Conservation (phyloP, 2,888 invertebrate species). For the Pediacus dermestoides region DNA sequence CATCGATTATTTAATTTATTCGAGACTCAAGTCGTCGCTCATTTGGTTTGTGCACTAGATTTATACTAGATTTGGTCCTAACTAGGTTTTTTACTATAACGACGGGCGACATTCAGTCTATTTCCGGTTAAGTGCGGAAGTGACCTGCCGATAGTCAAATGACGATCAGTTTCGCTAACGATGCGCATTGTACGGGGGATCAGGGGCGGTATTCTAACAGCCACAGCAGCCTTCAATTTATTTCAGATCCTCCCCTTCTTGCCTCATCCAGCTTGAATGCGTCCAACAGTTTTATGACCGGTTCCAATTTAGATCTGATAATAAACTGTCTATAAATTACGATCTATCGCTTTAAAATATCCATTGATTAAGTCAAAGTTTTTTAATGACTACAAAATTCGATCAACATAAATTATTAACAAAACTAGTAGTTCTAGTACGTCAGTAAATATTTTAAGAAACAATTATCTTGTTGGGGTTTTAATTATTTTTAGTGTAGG, state of each 20-base stretch:
- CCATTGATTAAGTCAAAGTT: conserved; percentile 17
- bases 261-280: conserved; percentile 14
- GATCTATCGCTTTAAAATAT: conserved; percentile 22
- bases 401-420: too few relatives aligned
- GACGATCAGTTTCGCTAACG: conserved; percentile 41
- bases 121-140: conserved; percentile 36
- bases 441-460: too few relatives aligned
- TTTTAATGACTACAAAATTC: too few relatives aligned
- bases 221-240: conserved; percentile 13
- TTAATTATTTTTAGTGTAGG: too few relatives aligned
- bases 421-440: too few relatives aligned
- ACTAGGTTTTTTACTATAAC: conserved; percentile 12
- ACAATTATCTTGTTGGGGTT: too few relatives aligned
- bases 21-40: too few relatives aligned
- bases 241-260: conserved; percentile 9
- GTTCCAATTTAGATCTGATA: conserved; percentile 27
- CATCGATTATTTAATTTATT: too few relatives aligned
- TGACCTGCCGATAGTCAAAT: conserved; percentile 41
- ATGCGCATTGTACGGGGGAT: conserved; percentile 36
- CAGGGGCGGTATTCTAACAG: conserved; percentile 6
- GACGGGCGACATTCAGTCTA: conserved; percentile 29
- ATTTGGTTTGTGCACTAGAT: too few relatives aligned
- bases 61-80: conserved; percentile 20
- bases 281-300: conserved; percentile 26
- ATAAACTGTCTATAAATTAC: conserved; percentile 28